Evolutionary conservation across 2,888 invertebrate genomes (phyloP), one percentile per base, ranked within the genome.

Genomic region (Hyposoter didymator): DNA sequence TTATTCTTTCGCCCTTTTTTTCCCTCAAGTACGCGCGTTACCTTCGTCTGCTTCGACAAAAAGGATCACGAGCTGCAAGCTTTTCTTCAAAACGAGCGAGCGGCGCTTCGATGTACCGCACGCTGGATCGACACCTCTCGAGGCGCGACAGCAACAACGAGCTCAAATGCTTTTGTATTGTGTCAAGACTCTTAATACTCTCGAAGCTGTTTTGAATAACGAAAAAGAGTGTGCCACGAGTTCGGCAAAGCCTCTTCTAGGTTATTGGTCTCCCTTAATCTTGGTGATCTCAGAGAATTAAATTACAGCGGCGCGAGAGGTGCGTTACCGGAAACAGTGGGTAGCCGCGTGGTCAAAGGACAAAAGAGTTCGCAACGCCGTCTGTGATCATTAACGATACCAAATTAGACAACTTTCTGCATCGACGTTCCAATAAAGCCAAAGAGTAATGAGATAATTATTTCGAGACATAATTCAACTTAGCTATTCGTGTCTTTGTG

Each of bases 61-160:
- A 28, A 55, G 78, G 81, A 78, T 69, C 66, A 28, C 59, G 35
- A 47, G 32, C 35, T 6, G 39, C 17, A 8, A 59, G 10, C 22
- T 62, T 72, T 73, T 59, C 19, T 39, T 8, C 8, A 39, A 39
- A 39, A 39, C 10, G 39, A 39, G 1, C 69, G 76, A 39, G 43
- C 79, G 78, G 75, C 82, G 75, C 79, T 62, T 28, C n/a, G 45
- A 12, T 12, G 19, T 59, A 43, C 14, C 67, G 8, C n/a, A n/a
- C n/a, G n/a, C 19, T 69, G 72, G 22, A 73, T 72, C 73, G 66
- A 66, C 79, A 80, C 79, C 75, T 73, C 45, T 17, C 55, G 64
- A 78, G 59, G 74, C 72, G 81, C 47, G 78, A 82, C 49, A 22
- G 35, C 55, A 52, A 78, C 66, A 85, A 76, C 76, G 59, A 52